Evolutionary conservation across 2,888 invertebrate species (phyloP).

Genomic region (Neocrepidodera transversa): DNA sequence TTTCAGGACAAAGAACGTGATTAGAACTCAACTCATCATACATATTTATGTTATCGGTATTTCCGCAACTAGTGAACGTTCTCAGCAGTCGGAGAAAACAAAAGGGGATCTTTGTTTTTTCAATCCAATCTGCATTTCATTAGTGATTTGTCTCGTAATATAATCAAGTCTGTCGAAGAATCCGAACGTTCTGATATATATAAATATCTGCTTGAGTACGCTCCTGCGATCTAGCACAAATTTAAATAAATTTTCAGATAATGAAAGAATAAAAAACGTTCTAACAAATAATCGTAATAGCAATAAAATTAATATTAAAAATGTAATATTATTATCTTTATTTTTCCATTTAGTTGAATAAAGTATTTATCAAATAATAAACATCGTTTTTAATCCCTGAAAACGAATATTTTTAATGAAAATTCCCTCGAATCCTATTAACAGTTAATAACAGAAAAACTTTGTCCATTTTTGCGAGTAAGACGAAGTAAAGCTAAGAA

Average conservation of each 20-base stretch:
- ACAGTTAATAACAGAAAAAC: slow-evolving; percentile 23
- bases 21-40: slow-evolving; percentile 43
- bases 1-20: slow-evolving; percentile 43
- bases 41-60: slow-evolving; percentile 45
- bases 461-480: slow-evolving; percentile 9
- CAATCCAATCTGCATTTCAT: slow-evolving; percentile 43
- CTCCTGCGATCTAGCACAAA: background rate
- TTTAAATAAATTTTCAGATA: slow-evolving; percentile 5
- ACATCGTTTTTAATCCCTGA: background rate
- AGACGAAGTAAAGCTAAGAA: slow-evolving; percentile 11
- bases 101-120: slow-evolving; percentile 42
- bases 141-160: slow-evolving; percentile 42
- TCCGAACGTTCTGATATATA: slow-evolving; percentile 18
- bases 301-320: too few relatives aligned
- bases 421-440: slow-evolving; percentile 5
- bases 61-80: slow-evolving; percentile 44
- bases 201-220: slow-evolving; percentile 27
- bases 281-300: too few relatives aligned
- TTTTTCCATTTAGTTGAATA: too few relatives aligned
- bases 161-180: slow-evolving; percentile 30
- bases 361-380: too few relatives aligned
- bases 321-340: too few relatives aligned
- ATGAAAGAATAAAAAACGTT: too few relatives aligned
- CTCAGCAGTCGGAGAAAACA: slow-evolving; percentile 38
- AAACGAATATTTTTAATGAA: slow-evolving; percentile 9